Base-by-base conservation (phyloP, 2,113 vertebrate genomes). In the Perca schrenkii region DNA sequence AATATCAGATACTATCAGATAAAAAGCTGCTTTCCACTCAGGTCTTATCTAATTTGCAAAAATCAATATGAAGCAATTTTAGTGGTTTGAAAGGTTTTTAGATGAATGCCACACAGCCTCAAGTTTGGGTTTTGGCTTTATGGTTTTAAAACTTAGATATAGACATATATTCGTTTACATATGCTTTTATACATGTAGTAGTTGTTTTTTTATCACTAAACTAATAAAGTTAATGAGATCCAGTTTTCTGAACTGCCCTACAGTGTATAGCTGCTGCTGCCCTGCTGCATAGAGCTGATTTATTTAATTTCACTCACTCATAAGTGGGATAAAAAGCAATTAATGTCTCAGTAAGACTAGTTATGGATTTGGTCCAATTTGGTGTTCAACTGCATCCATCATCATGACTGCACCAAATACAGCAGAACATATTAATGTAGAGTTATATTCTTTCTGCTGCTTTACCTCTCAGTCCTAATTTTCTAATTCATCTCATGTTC, bases 11-110 rank as follows among this genome's bases (percentile, higher is more conserved):
- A 56, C 19, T 22, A 86, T 84, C 34, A 75, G 72, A 82, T 82
- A 50, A 82, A 90, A 84, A 75, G 14, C 43, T 78, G 60, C 85
- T 86, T 65, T 83, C 80, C 73, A 81, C 72, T 84, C 58, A 83
- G 71, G 28, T 60, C 40, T 90, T 78, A 92, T 93, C 86, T 73
- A 75, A 94, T 93, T 89, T 75, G 67, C 15, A 69, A 75, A 49
- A 92, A 92, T 92, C 89, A 85, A 91, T 92, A 76, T 17, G 28
- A 85, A 74, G 71, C 49, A 78, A 49, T 60, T 74, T 74, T 49
- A 77, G 78, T 52, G 62, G 61, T 57, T 74, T 77, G 72, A 82
- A 84, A 78, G 71, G 4, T 79, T 88, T 16, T 78, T 57, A 54
- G n/a, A 65, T 67, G 25, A 57, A 78, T 66, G 52, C 65, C 14